Conservation (phyloP, 2,888 invertebrate genomes). For the Helicoverpa assulta region DNA sequence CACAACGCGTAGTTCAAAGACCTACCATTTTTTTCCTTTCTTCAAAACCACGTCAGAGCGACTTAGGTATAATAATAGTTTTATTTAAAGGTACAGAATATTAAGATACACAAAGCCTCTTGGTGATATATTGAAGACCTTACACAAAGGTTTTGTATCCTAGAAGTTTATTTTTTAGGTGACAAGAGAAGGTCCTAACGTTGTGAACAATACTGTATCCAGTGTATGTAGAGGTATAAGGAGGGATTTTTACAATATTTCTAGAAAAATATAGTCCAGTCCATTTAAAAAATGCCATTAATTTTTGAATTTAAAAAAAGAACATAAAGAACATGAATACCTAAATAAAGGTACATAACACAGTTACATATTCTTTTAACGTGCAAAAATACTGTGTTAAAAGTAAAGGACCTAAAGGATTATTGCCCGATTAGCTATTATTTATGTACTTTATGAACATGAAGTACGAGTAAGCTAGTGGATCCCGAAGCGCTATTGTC, state of each 20-base stretch:
- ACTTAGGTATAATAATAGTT: background rate
- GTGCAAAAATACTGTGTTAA: too few relatives aligned
- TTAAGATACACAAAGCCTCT: background rate
- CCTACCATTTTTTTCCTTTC: background rate
- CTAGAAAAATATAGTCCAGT: too few relatives aligned
- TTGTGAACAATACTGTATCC: background rate
- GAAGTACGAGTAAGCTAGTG: background rate
- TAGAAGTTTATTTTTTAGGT: background rate
- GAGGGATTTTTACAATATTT: background rate
- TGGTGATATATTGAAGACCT: background rate
- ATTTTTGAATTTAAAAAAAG: background rate
- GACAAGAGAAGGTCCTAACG: background rate
- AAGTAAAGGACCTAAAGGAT: too few relatives aligned
- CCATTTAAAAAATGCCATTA: too few relatives aligned
- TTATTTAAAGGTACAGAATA: background rate
- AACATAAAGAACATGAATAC: background rate
- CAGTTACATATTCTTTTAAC: background rate
- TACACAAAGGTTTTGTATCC: background rate
- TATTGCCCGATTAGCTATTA: background rate
- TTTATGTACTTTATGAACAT: background rate
- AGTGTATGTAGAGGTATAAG: background rate
- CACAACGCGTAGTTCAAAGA: background rate
- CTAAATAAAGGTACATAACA: background rate
- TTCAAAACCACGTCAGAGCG: background rate
- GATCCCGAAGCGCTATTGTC: conserved; percentile 12